Conservation (phyloP, 2,113 vertebrate genomes). For the Phrynosoma platyrhinos region DNA sequence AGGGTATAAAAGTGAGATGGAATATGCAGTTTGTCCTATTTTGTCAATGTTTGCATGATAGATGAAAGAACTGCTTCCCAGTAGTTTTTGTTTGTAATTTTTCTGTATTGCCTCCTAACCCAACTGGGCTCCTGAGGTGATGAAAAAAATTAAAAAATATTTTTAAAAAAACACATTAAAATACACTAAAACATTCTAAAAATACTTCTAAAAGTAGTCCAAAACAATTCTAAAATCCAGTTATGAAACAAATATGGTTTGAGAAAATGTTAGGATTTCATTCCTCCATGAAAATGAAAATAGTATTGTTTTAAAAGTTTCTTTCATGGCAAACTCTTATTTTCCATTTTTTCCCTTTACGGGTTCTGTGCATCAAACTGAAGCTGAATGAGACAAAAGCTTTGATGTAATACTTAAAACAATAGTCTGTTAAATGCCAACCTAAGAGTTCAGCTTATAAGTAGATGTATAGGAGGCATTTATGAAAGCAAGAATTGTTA, state of each 20-base stretch:
- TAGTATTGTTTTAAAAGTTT: neutral
- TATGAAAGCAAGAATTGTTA: neutral
- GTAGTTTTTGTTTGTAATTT: no score
- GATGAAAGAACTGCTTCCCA: neutral
- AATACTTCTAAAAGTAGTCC: no score
- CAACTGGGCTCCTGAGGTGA: no score
- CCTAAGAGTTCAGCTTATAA: neutral
- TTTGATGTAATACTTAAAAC: neutral
- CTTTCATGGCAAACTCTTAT: neutral
- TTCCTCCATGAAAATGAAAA: neutral
- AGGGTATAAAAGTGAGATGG: neutral
- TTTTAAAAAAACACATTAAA: no score
- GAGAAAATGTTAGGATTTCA: no score
- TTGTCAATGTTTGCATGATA: neutral
- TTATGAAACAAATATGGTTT: no score
- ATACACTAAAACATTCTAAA: no score
- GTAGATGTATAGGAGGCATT: neutral
- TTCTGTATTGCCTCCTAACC: no score
- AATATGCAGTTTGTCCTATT: neutral
- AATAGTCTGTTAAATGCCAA: neutral
- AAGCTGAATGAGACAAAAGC: neutral
- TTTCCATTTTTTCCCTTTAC: neutral
- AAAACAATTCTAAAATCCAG: no score
- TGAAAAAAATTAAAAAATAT: no score
- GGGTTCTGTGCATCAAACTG: neutral